These are phyloP conservation scores for Antheraea mylitta DNA, from an alignment of 1,140 invertebrate species.

Conservation along the genomic window DNA sequence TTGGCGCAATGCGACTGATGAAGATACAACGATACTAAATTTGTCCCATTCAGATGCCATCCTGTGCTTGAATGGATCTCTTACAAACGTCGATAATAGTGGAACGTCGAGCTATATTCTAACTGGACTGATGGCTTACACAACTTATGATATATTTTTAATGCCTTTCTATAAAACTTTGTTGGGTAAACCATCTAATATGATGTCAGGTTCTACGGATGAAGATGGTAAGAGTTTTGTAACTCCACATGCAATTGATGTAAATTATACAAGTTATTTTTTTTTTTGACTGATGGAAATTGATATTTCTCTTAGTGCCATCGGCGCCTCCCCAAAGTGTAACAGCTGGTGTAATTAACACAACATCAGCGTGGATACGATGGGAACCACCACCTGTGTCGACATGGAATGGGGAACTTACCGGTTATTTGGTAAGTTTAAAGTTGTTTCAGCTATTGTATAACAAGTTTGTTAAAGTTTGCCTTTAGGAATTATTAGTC, in stretches of 20 bases:
- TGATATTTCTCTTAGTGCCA: slow-evolving; percentile 60
- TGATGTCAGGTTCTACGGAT: slow-evolving; percentile 83
- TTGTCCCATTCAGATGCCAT: slow-evolving; percentile 41
- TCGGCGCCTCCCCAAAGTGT: slow-evolving; percentile 86
- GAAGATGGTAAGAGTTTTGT: slow-evolving; percentile 83
- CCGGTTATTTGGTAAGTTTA: slow-evolving; percentile 85
- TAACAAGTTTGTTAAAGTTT: slow-evolving; percentile 10
- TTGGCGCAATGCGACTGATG: slow-evolving; percentile 58
- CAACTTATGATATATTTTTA: slow-evolving; percentile 88
- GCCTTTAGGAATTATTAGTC: slow-evolving; percentile 1
- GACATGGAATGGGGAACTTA: slow-evolving; percentile 87
- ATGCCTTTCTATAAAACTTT: slow-evolving; percentile 89
- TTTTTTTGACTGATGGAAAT: neutral
- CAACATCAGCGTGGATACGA: slow-evolving; percentile 85
- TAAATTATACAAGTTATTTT: neutral
- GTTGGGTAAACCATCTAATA: slow-evolving; percentile 88
- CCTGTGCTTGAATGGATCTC: slow-evolving; percentile 76
- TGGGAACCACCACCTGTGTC: slow-evolving; percentile 87
- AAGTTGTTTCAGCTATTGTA: neutral
- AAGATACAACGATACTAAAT: slow-evolving; percentile 51
- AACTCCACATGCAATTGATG: neutral
- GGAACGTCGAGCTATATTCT: slow-evolving; percentile 80
- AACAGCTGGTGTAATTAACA: slow-evolving; percentile 87
- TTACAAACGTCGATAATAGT: slow-evolving; percentile 82
- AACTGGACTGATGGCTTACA: slow-evolving; percentile 84